Evolutionary conservation across 2,888 invertebrate genomes (phyloP).

Genomic region (Ctenicera cuprea): DNA sequence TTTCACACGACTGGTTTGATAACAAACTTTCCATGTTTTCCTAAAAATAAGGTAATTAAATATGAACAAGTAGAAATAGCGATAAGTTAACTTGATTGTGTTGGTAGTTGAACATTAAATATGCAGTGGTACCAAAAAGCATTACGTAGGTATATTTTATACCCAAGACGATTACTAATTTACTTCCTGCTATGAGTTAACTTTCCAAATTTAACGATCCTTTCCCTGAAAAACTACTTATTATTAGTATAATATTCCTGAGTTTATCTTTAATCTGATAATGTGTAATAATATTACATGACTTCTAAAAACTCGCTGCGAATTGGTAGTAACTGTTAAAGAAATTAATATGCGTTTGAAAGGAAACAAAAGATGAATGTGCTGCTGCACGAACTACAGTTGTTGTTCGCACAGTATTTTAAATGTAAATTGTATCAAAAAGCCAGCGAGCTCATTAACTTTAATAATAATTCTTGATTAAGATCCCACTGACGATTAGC

Average conservation of each 20-base stretch:
- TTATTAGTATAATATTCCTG: slow-evolving; percentile 16
- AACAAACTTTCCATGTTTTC: too few relatives aligned
- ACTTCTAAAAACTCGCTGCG: neutral
- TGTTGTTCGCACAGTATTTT: slow-evolving; percentile 54
- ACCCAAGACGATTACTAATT: neutral
- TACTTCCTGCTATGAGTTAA: slow-evolving; percentile 27
- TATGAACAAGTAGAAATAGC: too few relatives aligned
- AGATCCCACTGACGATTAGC: slow-evolving; percentile 73
- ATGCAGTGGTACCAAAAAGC: too few relatives aligned
- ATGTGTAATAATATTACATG: slow-evolving; percentile 16
- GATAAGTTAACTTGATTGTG: too few relatives aligned
- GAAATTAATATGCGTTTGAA: slow-evolving; percentile 22
- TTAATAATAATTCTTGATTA: slow-evolving; percentile 72
- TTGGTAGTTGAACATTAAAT: too few relatives aligned
- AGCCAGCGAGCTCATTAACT: slow-evolving; percentile 71
- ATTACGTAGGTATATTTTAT: too few relatives aligned
- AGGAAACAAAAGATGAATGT: slow-evolving; percentile 27
- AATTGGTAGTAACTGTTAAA: slow-evolving; percentile 31
- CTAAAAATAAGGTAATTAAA: too few relatives aligned
- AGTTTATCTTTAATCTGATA: slow-evolving; percentile 31
- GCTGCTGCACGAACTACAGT: slow-evolving; percentile 32
- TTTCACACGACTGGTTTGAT: too few relatives aligned
- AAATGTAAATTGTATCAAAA: slow-evolving; percentile 69
- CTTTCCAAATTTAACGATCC: slow-evolving; percentile 41
- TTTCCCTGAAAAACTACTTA: slow-evolving; percentile 28